Conservation (phyloP, 1,140 invertebrate species). For the Steinernema khuongi region DNA sequence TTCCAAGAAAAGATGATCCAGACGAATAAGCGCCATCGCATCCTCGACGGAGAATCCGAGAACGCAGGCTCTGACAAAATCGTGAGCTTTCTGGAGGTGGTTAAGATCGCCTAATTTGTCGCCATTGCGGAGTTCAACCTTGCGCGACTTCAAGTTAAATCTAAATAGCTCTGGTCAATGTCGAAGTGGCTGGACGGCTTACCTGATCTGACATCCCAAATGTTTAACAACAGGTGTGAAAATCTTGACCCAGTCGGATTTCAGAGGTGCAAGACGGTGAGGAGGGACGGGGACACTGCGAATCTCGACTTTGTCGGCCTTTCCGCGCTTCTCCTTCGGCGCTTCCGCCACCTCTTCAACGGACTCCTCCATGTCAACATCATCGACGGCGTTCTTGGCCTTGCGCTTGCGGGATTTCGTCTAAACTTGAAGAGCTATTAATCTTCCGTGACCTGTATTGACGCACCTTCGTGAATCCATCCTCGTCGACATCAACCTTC, state of each 20-base stretch:
- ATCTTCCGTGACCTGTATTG: background rate
- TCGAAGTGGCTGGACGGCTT: background rate
- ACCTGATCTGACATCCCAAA: slow-evolving; percentile 80
- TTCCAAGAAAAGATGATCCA: slow-evolving; percentile 96
- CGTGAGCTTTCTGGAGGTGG: slow-evolving; percentile 90
- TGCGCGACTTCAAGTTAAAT: slow-evolving; percentile 83
- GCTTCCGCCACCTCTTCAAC: slow-evolving; percentile 19
- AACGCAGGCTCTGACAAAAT: slow-evolving; percentile 94
- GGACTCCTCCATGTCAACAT: slow-evolving; percentile 40
- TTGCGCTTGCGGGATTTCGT: slow-evolving; percentile 34
- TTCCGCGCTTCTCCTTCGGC: slow-evolving; percentile 26
- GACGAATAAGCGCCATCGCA: slow-evolving; percentile 81
- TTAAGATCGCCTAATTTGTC: slow-evolving; percentile 65
- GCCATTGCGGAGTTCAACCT: slow-evolving; percentile 74
- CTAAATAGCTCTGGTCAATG: slow-evolving; percentile 28
- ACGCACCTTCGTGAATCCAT: slow-evolving; percentile 10
- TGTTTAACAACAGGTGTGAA: slow-evolving; percentile 92
- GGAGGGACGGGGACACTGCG: slow-evolving; percentile 64
- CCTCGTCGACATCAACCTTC: slow-evolving; percentile 6
- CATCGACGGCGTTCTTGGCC: slow-evolving; percentile 16
- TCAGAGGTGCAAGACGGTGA: slow-evolving; percentile 81
- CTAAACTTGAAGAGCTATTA: slow-evolving; percentile 21
- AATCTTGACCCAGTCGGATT: slow-evolving; percentile 94
- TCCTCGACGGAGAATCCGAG: slow-evolving; percentile 96
- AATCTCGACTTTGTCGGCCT: slow-evolving; percentile 32